These are phyloP conservation scores for Onthophagus taurus DNA, from an alignment of 1,140 invertebrate species.

Conservation along the genomic window DNA sequence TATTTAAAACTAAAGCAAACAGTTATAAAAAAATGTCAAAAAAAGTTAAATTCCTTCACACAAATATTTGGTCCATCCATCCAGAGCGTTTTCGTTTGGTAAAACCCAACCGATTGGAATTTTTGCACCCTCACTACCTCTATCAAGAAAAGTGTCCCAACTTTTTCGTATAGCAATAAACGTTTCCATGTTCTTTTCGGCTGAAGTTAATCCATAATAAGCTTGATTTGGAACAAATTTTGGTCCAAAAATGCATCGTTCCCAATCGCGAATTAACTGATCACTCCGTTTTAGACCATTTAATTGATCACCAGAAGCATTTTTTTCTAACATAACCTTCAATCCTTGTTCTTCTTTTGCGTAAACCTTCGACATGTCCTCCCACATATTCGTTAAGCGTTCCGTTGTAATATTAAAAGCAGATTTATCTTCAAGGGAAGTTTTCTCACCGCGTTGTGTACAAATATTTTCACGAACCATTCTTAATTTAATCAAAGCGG, in stretches of 20 bases:
- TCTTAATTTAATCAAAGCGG: constrained; percentile 52
- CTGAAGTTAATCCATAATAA: constrained; percentile 32
- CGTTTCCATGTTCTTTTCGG: constrained; percentile 31
- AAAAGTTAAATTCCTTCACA: no score
- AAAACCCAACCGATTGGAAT: constrained; percentile 35
- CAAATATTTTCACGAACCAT: constrained; percentile 49
- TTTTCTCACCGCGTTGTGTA: constrained; percentile 47
- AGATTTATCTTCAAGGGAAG: constrained; percentile 37
- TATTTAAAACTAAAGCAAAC: no score
- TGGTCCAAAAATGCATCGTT: constrained; percentile 30
- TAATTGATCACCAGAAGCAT: constrained; percentile 27
- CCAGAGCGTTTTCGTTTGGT: constrained; percentile 22
- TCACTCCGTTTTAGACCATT: constrained; percentile 23
- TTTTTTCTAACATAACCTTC: constrained; percentile 29
- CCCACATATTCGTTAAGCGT: constrained; percentile 31
- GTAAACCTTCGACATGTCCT: constrained; percentile 28
- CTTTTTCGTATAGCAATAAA: constrained; percentile 34
- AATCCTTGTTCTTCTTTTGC: constrained; percentile 33
- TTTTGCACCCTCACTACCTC: constrained; percentile 23
- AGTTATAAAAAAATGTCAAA: no score
- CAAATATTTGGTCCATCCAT: constrained; percentile 30
- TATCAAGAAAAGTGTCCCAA: constrained; percentile 36
- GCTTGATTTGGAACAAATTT: constrained; percentile 18
- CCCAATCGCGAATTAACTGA: constrained; percentile 26
- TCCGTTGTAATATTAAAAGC: constrained; percentile 31